Evolutionary conservation across 2,113 vertebrate species (phyloP).

Genomic region (Vanacampus margaritifer): DNA sequence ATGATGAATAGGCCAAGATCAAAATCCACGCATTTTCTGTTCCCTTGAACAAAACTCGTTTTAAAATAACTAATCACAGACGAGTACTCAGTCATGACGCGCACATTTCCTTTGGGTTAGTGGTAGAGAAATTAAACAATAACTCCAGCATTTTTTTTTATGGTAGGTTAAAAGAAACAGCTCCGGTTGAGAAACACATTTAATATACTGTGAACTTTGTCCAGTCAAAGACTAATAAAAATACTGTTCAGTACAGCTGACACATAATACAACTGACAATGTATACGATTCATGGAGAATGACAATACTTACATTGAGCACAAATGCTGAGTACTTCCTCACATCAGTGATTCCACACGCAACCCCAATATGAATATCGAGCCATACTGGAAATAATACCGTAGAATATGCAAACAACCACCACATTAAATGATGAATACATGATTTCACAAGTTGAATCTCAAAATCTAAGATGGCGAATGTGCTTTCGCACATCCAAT

Average conservation of each 20-base stretch:
- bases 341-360: background rate
- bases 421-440: no score
- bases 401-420: background rate
- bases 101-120: background rate
- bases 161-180: background rate
- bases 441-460: no score
- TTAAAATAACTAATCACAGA: background rate
- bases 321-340: background rate
- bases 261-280: background rate
- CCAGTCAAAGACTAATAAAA: constrained; percentile 10
- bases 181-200: constrained; percentile 14
- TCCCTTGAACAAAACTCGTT: no score
- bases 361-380: background rate
- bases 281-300: background rate
- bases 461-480: background rate
- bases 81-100: background rate
- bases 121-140: background rate
- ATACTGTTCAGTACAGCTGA: background rate
- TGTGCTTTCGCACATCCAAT: background rate
- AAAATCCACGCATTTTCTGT: no score
- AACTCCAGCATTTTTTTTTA: background rate
- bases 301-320: background rate
- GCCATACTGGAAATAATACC: background rate
- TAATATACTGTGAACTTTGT: constrained; percentile 17
- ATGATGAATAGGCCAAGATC: background rate